phyloP scores from a whole-genome alignment of 2,888 invertebrate species.

The Anarsia innoxiella region DNA sequence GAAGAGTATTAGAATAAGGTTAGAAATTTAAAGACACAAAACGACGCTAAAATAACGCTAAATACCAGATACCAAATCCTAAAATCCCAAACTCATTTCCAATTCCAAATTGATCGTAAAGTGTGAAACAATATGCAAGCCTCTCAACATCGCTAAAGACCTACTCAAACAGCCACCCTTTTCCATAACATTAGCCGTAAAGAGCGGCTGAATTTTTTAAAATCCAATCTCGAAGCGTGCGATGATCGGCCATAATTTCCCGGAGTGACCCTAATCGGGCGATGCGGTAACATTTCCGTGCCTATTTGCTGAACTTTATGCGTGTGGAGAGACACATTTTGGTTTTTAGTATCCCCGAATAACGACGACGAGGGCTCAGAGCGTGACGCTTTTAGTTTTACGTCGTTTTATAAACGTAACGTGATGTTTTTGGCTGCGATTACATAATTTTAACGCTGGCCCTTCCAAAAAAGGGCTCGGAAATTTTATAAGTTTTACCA shows the following conservation, averaged over 20 bases:
- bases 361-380: background rate
- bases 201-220: slow-evolving; percentile 7
- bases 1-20: no score
- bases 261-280: slow-evolving; percentile 8
- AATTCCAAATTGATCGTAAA: no score
- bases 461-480: no score
- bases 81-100: no score
- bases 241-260: slow-evolving; percentile 7
- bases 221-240: slow-evolving; percentile 7
- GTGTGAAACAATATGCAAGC: no score
- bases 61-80: no score
- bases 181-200: slow-evolving; percentile 3
- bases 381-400: background rate
- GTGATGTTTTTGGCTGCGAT: no score
- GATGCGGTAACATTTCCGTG: slow-evolving; percentile 1
- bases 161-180: background rate
- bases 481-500: no score
- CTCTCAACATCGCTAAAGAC: background rate
- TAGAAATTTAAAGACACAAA: no score
- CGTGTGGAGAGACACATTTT: slow-evolving; percentile 5
- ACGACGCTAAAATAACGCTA: no score
- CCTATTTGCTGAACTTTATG: slow-evolving; percentile 6
- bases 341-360: slow-evolving; percentile 5
- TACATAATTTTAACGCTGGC: no score
- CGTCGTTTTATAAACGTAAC: background rate